Conservation (phyloP, 2,113 vertebrate genomes). For the human (Homo sapiens) region GRCh38 chr9:83880501-83881000, state of each 20-base stretch:
- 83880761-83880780: constrained; percentile 1
- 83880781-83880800: constrained; percentile 42
- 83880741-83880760: neutral
- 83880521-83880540: constrained; percentile 27
- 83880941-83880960: neutral
- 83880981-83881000: neutral
- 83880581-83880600: neutral
- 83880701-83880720: neutral
- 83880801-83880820: neutral
- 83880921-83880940: neutral
- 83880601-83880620: constrained; percentile 10
- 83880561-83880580: neutral
- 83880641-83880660: constrained; percentile 31
- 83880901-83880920: constrained; percentile 12
- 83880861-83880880: neutral
- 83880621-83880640: neutral
- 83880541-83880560: neutral
- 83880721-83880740: neutral
- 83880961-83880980: neutral
- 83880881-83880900: neutral
- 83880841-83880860: neutral
- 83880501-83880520: constrained; percentile 67
- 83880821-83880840: neutral
- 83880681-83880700: constrained; percentile 13
- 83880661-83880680: neutral